Conservation (phyloP, 2,113 vertebrate species). For the Deroptyus accipitrinus region DNA sequence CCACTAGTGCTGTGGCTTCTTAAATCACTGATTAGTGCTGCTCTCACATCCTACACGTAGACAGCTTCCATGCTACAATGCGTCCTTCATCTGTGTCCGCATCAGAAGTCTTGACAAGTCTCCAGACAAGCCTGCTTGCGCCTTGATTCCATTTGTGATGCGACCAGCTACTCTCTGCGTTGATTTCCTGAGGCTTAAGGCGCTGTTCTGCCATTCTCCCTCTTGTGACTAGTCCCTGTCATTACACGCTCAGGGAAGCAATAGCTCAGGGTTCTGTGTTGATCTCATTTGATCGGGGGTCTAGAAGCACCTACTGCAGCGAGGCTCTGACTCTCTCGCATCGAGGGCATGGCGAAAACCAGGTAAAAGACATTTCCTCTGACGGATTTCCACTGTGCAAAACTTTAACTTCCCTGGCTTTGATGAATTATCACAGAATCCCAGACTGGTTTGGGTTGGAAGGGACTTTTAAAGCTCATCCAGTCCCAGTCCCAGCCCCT, state of each 20-base stretch:
- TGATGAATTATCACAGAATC: neutral
- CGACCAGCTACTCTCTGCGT: neutral
- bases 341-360: neutral
- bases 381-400: neutral
- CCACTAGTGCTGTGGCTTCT: neutral
- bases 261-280: neutral
- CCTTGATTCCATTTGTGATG: neutral
- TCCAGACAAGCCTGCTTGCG: neutral
- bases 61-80: neutral
- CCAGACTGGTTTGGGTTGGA: neutral
- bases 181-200: neutral
- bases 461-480: neutral
- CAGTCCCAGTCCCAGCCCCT: neutral
- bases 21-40: neutral
- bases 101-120: neutral
- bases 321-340: neutral
- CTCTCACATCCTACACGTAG: neutral
- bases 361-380: neutral
- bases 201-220: neutral
- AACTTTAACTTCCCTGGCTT: neutral
- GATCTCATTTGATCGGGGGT: neutral
- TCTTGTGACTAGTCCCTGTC: constrained; percentile 30
- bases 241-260: neutral
- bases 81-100: neutral
- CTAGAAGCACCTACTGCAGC: neutral